phyloP scores from a whole-genome alignment of 1,140 invertebrate species.

The Papilio machaon region DNA sequence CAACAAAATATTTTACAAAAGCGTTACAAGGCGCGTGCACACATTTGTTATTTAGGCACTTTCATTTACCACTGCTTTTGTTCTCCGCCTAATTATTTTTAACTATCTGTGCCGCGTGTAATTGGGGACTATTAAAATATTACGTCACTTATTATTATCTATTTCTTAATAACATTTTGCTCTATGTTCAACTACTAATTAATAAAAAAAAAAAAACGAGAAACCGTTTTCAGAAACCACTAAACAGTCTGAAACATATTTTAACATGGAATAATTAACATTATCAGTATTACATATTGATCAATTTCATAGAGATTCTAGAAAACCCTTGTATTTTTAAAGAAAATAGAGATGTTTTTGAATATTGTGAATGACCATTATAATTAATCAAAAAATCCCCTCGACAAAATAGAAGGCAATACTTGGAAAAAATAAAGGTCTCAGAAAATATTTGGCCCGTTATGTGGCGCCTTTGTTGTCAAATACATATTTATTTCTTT shows the following conservation, averaged over 20 bases:
- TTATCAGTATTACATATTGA: background rate
- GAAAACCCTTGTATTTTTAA: background rate
- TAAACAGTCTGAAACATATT: background rate
- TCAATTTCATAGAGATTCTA: background rate
- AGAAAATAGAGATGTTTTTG: background rate
- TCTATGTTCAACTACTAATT: no score
- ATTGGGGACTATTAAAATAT: no score
- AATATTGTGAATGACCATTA: background rate
- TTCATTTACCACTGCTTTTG: background rate
- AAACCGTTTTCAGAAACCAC: no score
- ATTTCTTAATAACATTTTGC: no score
- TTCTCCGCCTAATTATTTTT: background rate
- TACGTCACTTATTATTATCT: no score
- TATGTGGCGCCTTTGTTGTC: constrained; percentile 4
- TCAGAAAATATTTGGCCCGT: background rate
- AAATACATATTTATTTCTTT: constrained; percentile 22
- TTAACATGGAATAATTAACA: background rate
- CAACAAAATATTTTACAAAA: background rate
- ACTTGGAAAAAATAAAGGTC: background rate
- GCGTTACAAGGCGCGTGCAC: background rate
- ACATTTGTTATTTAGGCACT: background rate
- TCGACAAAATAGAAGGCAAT: background rate
- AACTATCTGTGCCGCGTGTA: background rate
- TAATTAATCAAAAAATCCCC: constrained; percentile 8
- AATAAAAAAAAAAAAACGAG: no score